Base-by-base conservation (phyloP, 92 coral and sea anemone species). In the Blastomussa wellsi region DNA sequence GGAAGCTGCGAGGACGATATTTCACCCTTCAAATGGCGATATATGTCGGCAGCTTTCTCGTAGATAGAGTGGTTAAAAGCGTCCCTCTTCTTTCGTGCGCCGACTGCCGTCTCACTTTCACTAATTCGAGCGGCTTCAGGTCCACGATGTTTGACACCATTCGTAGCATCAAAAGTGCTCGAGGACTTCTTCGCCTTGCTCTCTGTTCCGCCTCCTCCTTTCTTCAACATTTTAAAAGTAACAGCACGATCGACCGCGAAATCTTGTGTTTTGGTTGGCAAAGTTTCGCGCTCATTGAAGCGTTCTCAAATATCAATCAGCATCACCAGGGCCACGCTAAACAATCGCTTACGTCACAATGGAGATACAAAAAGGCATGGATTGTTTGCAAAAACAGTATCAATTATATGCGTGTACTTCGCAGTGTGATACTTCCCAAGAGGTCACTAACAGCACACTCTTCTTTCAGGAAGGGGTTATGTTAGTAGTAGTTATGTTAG, bases 41-140 rank as follows among this genome's bases (percentile, higher is more conserved):
- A 96, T 39, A 96, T 86, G 72, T 88, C 92, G 22, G 96, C 94
- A 53, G 98, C 98, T 60, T 92, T 94, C 51, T 96, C 98, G 85
- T 96, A 96, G 73, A 92, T 94, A 22, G 89, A 79, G 72, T 96
- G 98, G 70, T 92, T 89, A 60, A 92, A 96, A 3, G 93, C 59
- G 53, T 92, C 88, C 31, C 89, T 80, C 77, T 89, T 92, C 84
- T 86, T 89, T 86, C 92, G 72, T 38, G 87, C 52, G 51, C 52
- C 47, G 38, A 89, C 93, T 72, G 77, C 74, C 9, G 89, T 84
- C 44, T 94, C 97, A 76, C 95, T 94, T 49, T 85, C 82, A 42
- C 78, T 92, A 38, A 86, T 85, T 24, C 93, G 88, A 32, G 84
- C 83, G 32, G 74, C 88, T 4, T 49, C 68, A 15, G 28, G 71